Evolutionary conservation across 1,140 invertebrate species (phyloP).

Genomic region (Idris sp.): DNA sequence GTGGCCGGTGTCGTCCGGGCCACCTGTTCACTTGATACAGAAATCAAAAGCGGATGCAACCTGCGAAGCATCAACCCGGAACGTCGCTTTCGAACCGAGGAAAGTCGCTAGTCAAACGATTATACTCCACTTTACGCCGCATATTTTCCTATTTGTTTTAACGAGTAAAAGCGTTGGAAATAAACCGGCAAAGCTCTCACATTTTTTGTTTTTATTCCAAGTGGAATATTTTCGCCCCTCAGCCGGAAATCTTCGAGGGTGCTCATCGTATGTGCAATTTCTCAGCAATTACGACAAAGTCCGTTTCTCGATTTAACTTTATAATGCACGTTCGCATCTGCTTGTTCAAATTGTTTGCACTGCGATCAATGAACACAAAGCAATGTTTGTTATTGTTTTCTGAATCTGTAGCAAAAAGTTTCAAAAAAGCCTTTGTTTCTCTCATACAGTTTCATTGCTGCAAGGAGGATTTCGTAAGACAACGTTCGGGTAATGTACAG

Average conservation of each 20-base stretch:
- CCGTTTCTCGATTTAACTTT: conserved; percentile 50
- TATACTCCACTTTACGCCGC: conserved; percentile 46
- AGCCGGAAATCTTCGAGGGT: too few relatives aligned
- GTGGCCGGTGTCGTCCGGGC: conserved; percentile 64
- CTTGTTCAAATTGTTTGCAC: too few relatives aligned
- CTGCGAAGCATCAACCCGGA: conserved; percentile 56
- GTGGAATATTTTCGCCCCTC: conserved; percentile 3
- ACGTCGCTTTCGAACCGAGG: conserved; percentile 44
- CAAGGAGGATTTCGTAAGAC: conserved; percentile 65
- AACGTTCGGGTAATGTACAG: conserved; percentile 66
- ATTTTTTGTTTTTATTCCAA: too few relatives aligned
- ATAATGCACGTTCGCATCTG: conserved; percentile 38
- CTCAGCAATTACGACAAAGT: conserved; percentile 31
- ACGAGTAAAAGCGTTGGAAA: too few relatives aligned
- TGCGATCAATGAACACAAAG: too few relatives aligned
- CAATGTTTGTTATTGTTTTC: too few relatives aligned
- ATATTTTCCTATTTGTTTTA: conserved; percentile 20
- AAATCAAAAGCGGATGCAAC: conserved; percentile 75
- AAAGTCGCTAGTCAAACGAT: conserved; percentile 50
- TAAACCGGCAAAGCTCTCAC: too few relatives aligned
- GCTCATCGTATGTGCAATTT: conserved; percentile 40
- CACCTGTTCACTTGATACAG: conserved; percentile 74
- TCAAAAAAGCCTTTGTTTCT: too few relatives aligned
- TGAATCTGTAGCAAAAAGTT: too few relatives aligned
- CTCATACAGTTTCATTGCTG: conserved; percentile 45